Conservation (phyloP, 2,797 vertebrate species). For the Hafferia zeledoni region DNA sequence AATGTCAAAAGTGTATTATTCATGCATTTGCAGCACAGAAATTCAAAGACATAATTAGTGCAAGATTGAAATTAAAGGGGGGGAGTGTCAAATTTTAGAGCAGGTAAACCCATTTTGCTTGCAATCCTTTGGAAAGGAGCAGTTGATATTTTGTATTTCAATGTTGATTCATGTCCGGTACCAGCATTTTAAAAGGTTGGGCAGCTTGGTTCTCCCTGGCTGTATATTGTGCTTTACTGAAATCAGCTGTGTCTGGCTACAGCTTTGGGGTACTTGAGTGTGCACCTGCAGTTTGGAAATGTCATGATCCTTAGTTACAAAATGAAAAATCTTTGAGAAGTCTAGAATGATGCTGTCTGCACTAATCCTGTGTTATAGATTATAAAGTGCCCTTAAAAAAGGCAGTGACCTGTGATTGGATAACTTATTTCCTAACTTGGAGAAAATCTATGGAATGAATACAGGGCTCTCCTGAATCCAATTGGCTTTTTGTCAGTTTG, state of each 20-base stretch:
- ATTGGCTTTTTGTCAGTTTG: neutral
- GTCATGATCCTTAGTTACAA: neutral
- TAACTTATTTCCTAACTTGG: neutral
- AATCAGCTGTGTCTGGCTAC: neutral
- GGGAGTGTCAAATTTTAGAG: neutral
- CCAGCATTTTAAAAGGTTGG: neutral
- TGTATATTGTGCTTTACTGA: neutral
- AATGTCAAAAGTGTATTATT: neutral
- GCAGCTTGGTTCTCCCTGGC: neutral
- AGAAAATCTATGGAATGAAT: neutral
- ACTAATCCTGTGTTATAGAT: neutral
- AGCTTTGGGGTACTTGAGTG: neutral
- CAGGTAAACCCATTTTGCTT: neutral
- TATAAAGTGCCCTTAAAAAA: neutral
- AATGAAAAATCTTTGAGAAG: neutral
- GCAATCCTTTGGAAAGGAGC: neutral
- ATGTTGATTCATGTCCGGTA: fast-evolving
- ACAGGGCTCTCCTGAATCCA: neutral
- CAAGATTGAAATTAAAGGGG: neutral
- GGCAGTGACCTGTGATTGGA: neutral
- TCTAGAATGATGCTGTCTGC: neutral
- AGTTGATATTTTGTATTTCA: neutral
- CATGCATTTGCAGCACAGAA: neutral
- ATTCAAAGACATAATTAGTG: neutral
- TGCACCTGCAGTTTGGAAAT: neutral